Evolutionary conservation across 2,113 vertebrate genomes (phyloP).

Genomic region (Rhagologus leucostigma): DNA sequence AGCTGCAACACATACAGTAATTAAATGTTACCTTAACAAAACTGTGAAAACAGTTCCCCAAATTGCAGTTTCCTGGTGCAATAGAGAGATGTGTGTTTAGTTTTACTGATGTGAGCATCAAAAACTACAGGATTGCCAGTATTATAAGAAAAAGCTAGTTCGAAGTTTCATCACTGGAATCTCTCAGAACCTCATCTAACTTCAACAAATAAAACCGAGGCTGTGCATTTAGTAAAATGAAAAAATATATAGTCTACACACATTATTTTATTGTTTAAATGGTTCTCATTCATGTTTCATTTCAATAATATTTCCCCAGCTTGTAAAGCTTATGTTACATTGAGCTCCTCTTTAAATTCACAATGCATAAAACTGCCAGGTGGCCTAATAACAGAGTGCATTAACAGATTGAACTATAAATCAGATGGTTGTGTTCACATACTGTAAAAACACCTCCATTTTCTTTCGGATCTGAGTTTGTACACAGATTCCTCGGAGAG

Average conservation of each 20-base stretch:
- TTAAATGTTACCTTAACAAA: neutral
- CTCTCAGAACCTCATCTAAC: constrained; percentile 62
- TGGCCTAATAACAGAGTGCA: constrained; percentile 83
- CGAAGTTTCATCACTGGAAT: constrained; percentile 48
- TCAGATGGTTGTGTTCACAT: constrained; percentile 77
- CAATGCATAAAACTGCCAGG: constrained; percentile 86
- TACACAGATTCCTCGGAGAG: constrained; percentile 65
- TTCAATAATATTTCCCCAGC: constrained; percentile 84
- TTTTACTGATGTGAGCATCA: constrained; percentile 24
- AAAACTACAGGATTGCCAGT: constrained; percentile 17
- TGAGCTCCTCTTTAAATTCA: constrained; percentile 84
- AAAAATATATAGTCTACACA: constrained; percentile 77
- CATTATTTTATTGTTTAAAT: constrained; percentile 84
- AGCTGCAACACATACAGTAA: neutral
- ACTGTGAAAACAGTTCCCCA: neutral
- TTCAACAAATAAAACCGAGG: constrained; percentile 70
- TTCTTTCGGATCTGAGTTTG: constrained; percentile 73
- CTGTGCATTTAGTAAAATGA: constrained; percentile 72
- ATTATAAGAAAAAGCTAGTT: constrained; percentile 42
- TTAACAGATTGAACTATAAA: constrained; percentile 86
- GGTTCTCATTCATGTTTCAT: constrained; percentile 82
- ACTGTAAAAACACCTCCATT: constrained; percentile 78
- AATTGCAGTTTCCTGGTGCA: constrained; percentile 10
- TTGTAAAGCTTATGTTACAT: constrained; percentile 84
- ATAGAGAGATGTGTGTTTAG: neutral